Percentiles rank a stretch among this genome's conserved stretches.
Conservation (phyloP, 2,797 vertebrate species). For the Pelochelys cantorii region DNA sequence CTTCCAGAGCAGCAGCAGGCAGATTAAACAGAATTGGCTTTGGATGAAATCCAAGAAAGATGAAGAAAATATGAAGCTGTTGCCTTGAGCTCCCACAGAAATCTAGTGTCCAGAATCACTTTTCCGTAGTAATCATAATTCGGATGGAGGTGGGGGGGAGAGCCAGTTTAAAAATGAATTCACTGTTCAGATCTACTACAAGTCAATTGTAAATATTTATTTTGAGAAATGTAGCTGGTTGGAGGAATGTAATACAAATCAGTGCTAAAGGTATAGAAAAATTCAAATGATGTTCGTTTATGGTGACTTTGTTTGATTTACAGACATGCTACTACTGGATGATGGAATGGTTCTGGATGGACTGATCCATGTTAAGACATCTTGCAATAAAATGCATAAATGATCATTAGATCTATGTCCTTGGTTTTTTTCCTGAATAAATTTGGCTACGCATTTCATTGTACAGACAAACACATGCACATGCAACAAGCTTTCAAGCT, state of each 20-base stretch:
- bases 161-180: constrained; percentile 38
- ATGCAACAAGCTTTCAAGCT: not conserved
- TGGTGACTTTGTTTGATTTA: not conserved
- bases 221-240: not conserved
- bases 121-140: constrained; percentile 45
- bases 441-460: not conserved
- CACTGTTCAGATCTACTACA: not conserved
- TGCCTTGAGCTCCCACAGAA: constrained; percentile 31
- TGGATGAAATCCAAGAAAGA: constrained; percentile 77
- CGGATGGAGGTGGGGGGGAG: not conserved
- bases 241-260: not conserved
- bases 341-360: not conserved
- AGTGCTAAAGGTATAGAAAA: not conserved
- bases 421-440: not conserved
- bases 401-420: not conserved
- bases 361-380: not conserved
- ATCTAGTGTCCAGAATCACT: constrained; percentile 59
- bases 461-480: no score
- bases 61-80: constrained; percentile 68
- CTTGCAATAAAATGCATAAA: not conserved
- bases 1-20: constrained; percentile 81
- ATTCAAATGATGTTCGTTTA: not conserved
- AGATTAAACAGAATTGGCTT: constrained; percentile 80
- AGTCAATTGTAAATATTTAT: constrained; percentile 4
- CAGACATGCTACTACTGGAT: not conserved